Base-by-base conservation (phyloP, 2,113 vertebrate genomes). In the Otus sunia region DNA sequence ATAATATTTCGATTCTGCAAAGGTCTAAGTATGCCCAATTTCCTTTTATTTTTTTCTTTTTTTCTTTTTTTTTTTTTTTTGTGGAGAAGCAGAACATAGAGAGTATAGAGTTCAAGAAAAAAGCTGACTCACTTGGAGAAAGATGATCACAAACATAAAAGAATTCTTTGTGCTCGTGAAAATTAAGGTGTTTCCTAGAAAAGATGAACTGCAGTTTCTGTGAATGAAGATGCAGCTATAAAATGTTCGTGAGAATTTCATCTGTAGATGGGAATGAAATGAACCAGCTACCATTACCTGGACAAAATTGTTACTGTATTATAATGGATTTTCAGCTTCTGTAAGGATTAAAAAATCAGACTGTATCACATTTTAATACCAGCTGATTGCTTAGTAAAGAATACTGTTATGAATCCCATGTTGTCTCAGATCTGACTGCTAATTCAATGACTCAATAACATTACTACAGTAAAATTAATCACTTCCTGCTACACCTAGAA, bases 381-480 rank as follows among this genome's bases (percentile, higher is more conserved):
- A 91, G 25, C 8, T 67, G 41, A 68, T 22, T 86, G 26, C 63
- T 89, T 60, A 74, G n/a, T 59, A 78, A 91, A 36, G 7, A 78
- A 66, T n/a, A 69, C 9, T 49, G 18, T 37, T 95, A 85, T 5
- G 41, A 93, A 81, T 41, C 36, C 50, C 7, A 2, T 56, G 60
- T 56, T 89, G 45, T 86, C 55, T 43, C 41, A 72, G 49, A 73
- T 52, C 34, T n/a, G 64, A 89, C 30, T 49, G 49, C 43, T 87
- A 84, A 89, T 72, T 94, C 62, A 91, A 19, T 82, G 56, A 92
- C 72, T 90, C 68, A 81, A 43, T 68, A 88, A 84, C 64, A 91
- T 45, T 45, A 76, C n/a, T 78, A 67, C 15, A 68, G 27, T 53
- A 45, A 39, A 87, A 94, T 88, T 84, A 92, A 93, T 86, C 29